Evolutionary conservation across 2,888 invertebrate species (phyloP).

Genomic region (Marasmarcha lunaedactyla): DNA sequence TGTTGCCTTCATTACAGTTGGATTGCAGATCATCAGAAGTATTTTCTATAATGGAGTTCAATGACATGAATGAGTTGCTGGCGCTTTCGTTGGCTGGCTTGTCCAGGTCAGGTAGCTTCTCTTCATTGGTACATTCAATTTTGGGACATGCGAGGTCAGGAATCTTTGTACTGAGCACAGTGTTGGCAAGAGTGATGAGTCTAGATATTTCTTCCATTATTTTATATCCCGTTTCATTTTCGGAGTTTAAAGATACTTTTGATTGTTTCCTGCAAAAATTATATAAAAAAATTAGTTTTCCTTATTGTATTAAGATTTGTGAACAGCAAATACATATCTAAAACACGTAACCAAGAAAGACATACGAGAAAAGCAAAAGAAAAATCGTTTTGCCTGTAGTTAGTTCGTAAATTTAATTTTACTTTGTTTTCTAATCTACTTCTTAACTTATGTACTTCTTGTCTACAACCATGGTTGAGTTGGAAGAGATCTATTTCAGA

Average conservation of each 20-base stretch:
- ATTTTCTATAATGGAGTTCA: conserved; percentile 31
- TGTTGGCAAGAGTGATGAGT: conserved; percentile 61
- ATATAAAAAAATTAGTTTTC: neutral
- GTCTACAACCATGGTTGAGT: too few relatives aligned
- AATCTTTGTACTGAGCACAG: conserved; percentile 53
- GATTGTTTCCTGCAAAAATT: conserved; percentile 43
- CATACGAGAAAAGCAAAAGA: too few relatives aligned
- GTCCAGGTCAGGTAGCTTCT: conserved; percentile 10
- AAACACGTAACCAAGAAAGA: too few relatives aligned
- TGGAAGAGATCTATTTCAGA: too few relatives aligned
- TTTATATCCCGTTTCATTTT: conserved; percentile 40
- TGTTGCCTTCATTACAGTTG: conserved; percentile 17
- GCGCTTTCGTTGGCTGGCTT: conserved; percentile 11
- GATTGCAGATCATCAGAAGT: conserved; percentile 27
- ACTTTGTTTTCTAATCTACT: too few relatives aligned
- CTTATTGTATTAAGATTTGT: too few relatives aligned
- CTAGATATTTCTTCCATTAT: conserved; percentile 55
- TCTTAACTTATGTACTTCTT: too few relatives aligned
- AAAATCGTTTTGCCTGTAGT: too few relatives aligned
- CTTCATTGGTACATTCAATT: conserved; percentile 21
- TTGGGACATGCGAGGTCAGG: conserved; percentile 49
- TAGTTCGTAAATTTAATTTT: too few relatives aligned
- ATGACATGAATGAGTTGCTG: conserved; percentile 22
- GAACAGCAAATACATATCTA: too few relatives aligned
- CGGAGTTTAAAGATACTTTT: conserved; percentile 39